These are phyloP conservation scores for Formicarius rufipectus DNA, from an alignment of 2,113 vertebrate species.

Conservation along the genomic window DNA sequence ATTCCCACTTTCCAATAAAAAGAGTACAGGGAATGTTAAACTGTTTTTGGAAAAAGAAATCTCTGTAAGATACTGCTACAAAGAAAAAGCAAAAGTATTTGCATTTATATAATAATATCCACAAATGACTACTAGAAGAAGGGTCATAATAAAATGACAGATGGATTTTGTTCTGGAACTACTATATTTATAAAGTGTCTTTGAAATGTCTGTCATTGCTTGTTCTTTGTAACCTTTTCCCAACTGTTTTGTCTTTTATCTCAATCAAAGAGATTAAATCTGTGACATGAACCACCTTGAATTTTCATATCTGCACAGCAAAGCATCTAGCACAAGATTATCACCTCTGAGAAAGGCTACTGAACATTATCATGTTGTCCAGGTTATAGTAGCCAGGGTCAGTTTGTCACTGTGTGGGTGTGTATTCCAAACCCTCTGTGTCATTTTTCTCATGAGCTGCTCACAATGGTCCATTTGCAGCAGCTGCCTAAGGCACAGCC, in stretches of 20 bases:
- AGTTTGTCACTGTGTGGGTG: too few species aligned
- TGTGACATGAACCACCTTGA: neutral
- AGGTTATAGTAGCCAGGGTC: too few species aligned
- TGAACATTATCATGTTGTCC: neutral
- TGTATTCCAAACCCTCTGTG: too few species aligned
- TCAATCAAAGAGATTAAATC: neutral
- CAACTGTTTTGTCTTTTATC: neutral
- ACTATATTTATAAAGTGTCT: neutral
- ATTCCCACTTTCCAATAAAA: neutral
- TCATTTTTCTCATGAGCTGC: too few species aligned
- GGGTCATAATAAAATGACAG: neutral
- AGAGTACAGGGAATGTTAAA: neutral
- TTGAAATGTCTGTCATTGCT: neutral
- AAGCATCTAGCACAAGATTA: neutral
- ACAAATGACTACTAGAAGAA: neutral
- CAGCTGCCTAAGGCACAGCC: too few species aligned
- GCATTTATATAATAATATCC: neutral
- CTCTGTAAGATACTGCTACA: neutral
- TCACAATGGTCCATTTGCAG: too few species aligned
- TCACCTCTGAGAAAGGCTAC: neutral
- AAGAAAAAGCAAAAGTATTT: neutral
- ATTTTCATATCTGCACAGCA: neutral
- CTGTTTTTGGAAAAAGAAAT: neutral
- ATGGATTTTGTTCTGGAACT: neutral
- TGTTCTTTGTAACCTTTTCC: neutral